These are phyloP conservation scores for Chunga burmeisteri DNA, from an alignment of 2,113 vertebrate species.

Conservation along the genomic window DNA sequence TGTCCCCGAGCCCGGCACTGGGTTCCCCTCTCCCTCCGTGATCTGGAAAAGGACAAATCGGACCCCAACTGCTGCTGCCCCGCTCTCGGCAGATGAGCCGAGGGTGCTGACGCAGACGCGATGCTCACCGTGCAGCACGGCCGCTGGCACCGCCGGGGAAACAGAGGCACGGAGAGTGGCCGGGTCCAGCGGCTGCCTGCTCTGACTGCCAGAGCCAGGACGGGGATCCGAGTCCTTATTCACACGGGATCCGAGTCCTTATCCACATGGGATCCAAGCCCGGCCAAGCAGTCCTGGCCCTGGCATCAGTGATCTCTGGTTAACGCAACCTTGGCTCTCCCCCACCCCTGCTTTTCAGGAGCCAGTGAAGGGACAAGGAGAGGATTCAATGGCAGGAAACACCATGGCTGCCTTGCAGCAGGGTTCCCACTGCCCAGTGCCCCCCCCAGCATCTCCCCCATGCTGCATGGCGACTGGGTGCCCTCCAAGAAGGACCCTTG, in stretches of 20 bases:
- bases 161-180: not conserved
- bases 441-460: not conserved
- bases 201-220: not conserved
- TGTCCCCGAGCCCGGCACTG: accelerated
- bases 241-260: not conserved
- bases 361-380: accelerated
- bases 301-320: accelerated
- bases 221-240: not conserved
- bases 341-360: accelerated
- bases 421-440: not conserved
- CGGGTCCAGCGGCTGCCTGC: not conserved
- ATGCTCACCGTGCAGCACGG: not conserved
- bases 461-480: not conserved
- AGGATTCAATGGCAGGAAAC: not conserved
- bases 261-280: not conserved
- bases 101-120: not conserved
- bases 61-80: not conserved
- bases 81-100: accelerated
- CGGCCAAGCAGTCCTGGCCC: accelerated
- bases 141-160: not conserved
- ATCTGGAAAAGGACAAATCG: accelerated
- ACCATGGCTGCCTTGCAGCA: not conserved
- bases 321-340: not conserved
- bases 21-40: not conserved
- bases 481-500: not conserved